Conservation (phyloP, 2,113 vertebrate genomes). For the Plecturocebus donacophilus region DNA sequence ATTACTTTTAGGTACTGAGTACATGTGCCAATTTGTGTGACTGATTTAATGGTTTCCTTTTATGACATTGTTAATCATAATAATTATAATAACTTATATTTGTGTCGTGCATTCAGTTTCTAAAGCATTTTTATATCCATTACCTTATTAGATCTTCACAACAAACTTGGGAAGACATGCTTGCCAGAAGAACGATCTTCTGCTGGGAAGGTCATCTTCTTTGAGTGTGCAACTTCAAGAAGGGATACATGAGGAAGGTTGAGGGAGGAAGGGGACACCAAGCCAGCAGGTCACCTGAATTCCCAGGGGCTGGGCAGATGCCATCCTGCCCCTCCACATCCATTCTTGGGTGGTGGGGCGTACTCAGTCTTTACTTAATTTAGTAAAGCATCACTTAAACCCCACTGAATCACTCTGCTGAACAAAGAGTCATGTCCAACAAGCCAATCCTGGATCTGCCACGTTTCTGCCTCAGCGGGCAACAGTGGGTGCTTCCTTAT, state of each 20-base stretch:
- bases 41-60: slow-evolving; percentile 56
- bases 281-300: neutral
- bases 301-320: neutral
- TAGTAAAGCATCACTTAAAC: neutral
- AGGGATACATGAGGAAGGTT: neutral
- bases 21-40: slow-evolving; percentile 32
- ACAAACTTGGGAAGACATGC: slow-evolving; percentile 14
- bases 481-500: neutral
- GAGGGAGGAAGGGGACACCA: neutral
- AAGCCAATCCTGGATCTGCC: neutral
- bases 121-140: slow-evolving; percentile 51
- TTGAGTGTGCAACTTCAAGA: neutral
- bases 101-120: slow-evolving; percentile 42
- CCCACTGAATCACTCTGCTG: neutral
- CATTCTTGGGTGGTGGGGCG: neutral
- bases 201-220: neutral
- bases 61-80: slow-evolving; percentile 65
- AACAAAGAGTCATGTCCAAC: neutral
- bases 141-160: slow-evolving; percentile 50
- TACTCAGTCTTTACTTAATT: neutral
- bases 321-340: neutral
- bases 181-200: neutral
- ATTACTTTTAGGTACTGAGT: slow-evolving; percentile 60
- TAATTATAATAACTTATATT: slow-evolving; percentile 57
- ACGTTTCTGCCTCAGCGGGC: neutral